phyloP scores from a whole-genome alignment of 2,113 vertebrate species.

The Cyphomyrus plagiostoma region DNA sequence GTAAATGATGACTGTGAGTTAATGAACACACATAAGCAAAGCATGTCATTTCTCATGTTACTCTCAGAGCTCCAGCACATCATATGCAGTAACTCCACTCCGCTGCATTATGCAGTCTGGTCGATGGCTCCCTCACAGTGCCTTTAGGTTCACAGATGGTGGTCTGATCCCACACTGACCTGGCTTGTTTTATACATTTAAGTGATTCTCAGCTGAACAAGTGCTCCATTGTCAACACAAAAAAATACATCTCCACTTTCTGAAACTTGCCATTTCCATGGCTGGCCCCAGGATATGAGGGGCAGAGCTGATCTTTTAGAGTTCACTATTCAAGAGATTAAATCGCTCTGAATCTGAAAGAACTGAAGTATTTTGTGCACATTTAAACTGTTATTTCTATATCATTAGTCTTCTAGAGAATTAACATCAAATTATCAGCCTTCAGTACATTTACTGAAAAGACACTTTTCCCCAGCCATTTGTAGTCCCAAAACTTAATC shows the following conservation, averaged over 20 bases:
- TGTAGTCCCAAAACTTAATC: neutral
- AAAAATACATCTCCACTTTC: neutral
- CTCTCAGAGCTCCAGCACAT: neutral
- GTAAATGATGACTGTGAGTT: neutral
- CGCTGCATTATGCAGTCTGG: neutral
- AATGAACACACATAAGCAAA: neutral
- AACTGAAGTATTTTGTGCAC: neutral
- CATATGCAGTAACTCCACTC: neutral
- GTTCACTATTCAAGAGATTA: neutral
- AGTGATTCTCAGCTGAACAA: conserved; percentile 7
- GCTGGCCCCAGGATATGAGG: neutral
- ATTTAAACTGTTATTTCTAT: neutral
- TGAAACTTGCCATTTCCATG: neutral
- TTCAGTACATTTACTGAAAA: neutral
- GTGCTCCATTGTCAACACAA: neutral
- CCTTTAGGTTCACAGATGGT: neutral
- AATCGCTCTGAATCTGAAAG: neutral
- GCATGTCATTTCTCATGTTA: neutral
- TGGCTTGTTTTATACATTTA: conserved; percentile 11
- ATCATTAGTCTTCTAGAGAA: neutral
- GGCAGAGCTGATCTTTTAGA: neutral
- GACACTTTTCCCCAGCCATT: neutral
- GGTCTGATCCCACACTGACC: conserved; percentile 18
- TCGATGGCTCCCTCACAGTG: neutral
- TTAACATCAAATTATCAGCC: neutral